Percentiles rank a stretch among this genome's conserved stretches.
Conservation (phyloP, 2,113 vertebrate species). For the Caloenas nicobarica region DNA sequence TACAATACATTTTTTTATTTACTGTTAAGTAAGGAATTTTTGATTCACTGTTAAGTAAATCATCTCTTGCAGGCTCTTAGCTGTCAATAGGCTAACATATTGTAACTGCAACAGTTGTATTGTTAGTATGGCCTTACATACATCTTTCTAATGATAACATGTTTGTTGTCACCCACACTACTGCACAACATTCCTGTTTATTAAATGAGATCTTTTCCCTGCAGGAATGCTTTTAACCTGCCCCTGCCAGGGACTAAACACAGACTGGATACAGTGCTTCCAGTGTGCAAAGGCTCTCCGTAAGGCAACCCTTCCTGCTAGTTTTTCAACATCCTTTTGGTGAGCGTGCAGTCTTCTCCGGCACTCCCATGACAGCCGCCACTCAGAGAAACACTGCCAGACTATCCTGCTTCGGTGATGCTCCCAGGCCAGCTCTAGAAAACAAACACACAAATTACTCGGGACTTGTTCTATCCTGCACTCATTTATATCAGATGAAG, state of each 20-base stretch:
- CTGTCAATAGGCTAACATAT: neutral
- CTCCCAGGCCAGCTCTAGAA: constrained; percentile 68
- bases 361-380: constrained; percentile 70
- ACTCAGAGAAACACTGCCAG: constrained; percentile 71
- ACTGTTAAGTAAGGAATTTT: neutral
- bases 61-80: neutral
- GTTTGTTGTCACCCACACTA: fast-evolving
- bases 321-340: constrained; percentile 28
- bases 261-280: constrained; percentile 86
- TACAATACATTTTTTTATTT: neutral
- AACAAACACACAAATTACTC: neutral
- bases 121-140: neutral
- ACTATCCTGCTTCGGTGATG: constrained; percentile 30
- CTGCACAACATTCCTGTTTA: neutral
- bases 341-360: constrained; percentile 49
- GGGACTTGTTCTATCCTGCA: neutral
- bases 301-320: constrained; percentile 66
- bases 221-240: fast-evolving
- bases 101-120: neutral
- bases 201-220: neutral
- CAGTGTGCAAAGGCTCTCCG: constrained; percentile 74
- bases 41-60: neutral
- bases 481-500: neutral
- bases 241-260: neutral
- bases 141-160: neutral